Conservation (phyloP, 2,797 vertebrate genomes). For the Vespertilio murinus region DNA sequence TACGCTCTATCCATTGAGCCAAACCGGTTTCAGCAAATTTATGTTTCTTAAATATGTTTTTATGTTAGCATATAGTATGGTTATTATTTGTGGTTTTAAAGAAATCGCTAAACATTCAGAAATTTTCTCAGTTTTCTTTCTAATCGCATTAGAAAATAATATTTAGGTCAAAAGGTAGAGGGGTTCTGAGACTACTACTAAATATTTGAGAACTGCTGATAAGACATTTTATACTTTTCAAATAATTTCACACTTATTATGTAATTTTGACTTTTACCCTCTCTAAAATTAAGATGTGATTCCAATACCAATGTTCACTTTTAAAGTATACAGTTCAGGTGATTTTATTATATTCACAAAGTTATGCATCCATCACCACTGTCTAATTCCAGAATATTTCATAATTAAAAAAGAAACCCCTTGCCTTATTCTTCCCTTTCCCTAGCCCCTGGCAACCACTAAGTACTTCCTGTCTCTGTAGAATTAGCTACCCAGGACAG, state of each 20-base stretch:
- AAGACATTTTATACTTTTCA: not conserved
- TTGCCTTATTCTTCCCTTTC: not conserved
- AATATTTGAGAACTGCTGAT: not conserved
- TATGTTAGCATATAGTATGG: not conserved
- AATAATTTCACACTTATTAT: not conserved
- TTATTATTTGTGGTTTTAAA: not conserved
- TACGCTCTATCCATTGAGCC: too few species aligned
- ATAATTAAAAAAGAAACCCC: not conserved
- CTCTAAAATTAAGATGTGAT: not conserved
- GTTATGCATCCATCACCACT: not conserved
- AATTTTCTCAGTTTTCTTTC: not conserved
- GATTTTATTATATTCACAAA: not conserved
- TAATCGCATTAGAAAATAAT: not conserved
- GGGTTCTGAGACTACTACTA: not conserved
- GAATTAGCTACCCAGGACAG: not conserved
- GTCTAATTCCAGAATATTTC: not conserved
- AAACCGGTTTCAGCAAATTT: too few species aligned
- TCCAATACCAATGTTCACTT: not conserved
- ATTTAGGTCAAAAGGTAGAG: not conserved
- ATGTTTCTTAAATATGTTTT: not conserved
- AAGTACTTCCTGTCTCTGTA: not conserved
- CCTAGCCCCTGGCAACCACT: not conserved
- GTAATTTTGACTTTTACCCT: not conserved
- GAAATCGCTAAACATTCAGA: not conserved
- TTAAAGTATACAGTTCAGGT: not conserved